These are phyloP conservation scores for Pogonomyrmex californicus DNA, from an alignment of 1,140 invertebrate genomes.

Conservation along the genomic window DNA sequence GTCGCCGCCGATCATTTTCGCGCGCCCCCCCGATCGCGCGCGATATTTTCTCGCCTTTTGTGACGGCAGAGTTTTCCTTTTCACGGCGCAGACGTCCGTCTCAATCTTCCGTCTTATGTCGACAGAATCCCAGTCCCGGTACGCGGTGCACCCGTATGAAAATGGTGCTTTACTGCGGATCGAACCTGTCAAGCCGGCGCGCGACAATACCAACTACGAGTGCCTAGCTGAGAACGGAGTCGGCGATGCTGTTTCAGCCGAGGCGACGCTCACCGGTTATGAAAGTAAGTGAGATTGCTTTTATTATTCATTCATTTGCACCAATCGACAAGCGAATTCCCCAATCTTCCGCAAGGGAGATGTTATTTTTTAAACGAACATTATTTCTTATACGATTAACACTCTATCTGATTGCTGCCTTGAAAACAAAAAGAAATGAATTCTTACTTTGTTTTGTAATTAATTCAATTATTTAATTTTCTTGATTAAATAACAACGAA, in stretches of 20 bases:
- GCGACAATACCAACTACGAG: constrained; percentile 97
- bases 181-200: constrained; percentile 93
- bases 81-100: not conserved
- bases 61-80: constrained; percentile 5
- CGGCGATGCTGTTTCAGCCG: constrained; percentile 96
- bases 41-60: constrained; percentile 26
- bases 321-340: not conserved
- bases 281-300: constrained; percentile 91
- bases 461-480: not conserved
- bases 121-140: constrained; percentile 91
- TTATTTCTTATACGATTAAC: not conserved
- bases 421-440: not conserved
- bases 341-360: not conserved
- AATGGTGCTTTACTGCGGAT: constrained; percentile 95
- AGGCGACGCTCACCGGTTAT: constrained; percentile 95
- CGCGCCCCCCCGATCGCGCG: constrained; percentile 11
- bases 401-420: not conserved
- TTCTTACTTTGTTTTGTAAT: not conserved
- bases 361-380: not conserved
- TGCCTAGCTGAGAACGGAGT: constrained; percentile 99
- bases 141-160: constrained; percentile 90
- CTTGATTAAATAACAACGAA: not conserved
- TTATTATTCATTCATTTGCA: constrained; percentile 14
- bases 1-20: constrained; percentile 25
- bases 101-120: constrained; percentile 43